These are phyloP conservation scores for Helleia helle DNA, from an alignment of 2,888 invertebrate genomes.

Conservation along the genomic window DNA sequence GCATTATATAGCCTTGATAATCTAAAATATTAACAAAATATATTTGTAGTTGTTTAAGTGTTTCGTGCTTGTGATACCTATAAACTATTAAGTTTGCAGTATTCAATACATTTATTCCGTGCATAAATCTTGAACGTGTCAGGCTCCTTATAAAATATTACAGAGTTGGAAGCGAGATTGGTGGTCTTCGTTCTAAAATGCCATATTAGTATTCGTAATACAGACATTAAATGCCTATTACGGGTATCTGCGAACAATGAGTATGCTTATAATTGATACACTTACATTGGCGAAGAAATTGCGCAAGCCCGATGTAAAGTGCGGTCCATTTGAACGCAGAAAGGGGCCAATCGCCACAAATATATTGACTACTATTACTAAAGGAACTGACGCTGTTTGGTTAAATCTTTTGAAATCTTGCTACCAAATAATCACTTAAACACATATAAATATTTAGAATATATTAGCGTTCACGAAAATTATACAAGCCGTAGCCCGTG, in stretches of 20 bases:
- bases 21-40: no score
- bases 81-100: no score
- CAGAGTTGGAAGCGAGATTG: neutral
- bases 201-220: constrained; percentile 3
- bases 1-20: no score
- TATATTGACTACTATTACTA: constrained; percentile 19
- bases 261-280: neutral
- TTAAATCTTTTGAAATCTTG: constrained; percentile 16
- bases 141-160: neutral
- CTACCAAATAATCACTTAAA: no score
- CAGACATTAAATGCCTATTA: neutral
- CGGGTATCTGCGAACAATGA: neutral
- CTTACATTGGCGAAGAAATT: constrained; percentile 11
- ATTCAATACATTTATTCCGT: neutral
- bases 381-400: constrained; percentile 12
- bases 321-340: constrained; percentile 19
- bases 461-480: no score
- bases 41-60: no score
- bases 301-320: constrained; percentile 24
- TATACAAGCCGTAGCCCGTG: no score
- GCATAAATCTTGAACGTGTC: neutral
- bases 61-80: no score
- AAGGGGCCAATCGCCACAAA: constrained; percentile 15
- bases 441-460: no score
- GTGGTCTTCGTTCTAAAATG: neutral